Evolutionary conservation across 53 echinoderm and acorn worm species (phyloP).

Genomic region (Apostichopus leukothele): DNA sequence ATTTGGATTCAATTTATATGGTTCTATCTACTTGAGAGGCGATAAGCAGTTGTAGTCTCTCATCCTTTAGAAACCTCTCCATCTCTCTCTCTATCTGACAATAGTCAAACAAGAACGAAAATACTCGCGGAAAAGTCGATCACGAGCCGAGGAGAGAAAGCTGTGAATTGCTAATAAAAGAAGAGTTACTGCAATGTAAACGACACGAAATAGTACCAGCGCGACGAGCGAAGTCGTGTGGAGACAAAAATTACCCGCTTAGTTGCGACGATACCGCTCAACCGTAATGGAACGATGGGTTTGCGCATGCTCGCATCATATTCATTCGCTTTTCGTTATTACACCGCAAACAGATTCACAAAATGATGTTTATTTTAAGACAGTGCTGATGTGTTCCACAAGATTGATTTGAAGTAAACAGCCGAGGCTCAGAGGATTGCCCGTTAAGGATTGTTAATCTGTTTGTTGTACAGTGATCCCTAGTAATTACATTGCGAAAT

Average conservation of each 20-base stretch:
- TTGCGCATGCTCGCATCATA: too few relatives aligned
- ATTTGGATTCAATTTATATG: slow-evolving; percentile 11
- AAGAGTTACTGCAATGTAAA: slow-evolving; percentile 1
- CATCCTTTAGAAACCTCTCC: background rate
- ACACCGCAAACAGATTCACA: too few relatives aligned
- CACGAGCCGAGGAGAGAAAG: background rate
- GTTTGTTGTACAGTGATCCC: too few relatives aligned
- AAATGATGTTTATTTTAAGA: too few relatives aligned
- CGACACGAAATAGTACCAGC: background rate
- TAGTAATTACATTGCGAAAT: too few relatives aligned
- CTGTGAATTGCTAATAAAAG: slow-evolving; percentile 11
- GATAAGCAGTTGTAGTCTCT: background rate
- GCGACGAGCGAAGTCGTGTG: background rate
- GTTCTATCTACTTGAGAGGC: background rate
- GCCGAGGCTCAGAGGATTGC: too few relatives aligned
- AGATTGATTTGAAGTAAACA: too few relatives aligned
- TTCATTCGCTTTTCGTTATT: too few relatives aligned
- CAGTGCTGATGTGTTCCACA: too few relatives aligned
- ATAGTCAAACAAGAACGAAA: background rate
- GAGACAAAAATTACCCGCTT: slow-evolving; percentile 5
- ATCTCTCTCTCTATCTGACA: background rate
- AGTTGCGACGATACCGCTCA: background rate
- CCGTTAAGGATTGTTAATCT: too few relatives aligned
- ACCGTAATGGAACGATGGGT: background rate
- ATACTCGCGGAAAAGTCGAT: background rate